Conservation (phyloP, 2,888 invertebrate species). For the Incurvaria masculella region DNA sequence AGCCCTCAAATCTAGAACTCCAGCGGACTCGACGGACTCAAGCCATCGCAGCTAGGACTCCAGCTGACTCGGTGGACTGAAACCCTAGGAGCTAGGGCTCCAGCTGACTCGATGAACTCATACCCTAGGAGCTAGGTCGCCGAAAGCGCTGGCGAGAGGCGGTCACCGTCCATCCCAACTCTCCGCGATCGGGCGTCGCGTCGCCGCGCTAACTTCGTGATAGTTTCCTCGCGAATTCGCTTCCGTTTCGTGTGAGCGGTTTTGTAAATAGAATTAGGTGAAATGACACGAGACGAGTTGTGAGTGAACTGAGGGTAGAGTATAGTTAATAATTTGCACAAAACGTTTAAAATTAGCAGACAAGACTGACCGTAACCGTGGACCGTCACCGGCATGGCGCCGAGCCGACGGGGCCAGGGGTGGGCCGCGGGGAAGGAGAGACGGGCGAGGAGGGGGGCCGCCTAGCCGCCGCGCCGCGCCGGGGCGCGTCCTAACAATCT, state of each 20-base stretch:
- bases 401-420: conserved; percentile 16
- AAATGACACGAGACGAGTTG: conserved; percentile 15
- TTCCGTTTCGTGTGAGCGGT: background rate
- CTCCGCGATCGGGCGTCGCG: background rate
- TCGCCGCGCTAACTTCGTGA: background rate
- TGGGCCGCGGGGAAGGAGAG: conserved; percentile 38
- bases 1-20: too few relatives aligned
- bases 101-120: too few relatives aligned
- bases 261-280: background rate
- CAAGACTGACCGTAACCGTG: conserved; percentile 46
- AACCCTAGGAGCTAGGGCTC: background rate
- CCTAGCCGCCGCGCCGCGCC: background rate
- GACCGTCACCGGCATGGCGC: background rate
- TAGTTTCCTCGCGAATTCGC: background rate
- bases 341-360: conserved; percentile 51
- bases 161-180: background rate
- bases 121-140: background rate
- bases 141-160: background rate
- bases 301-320: conserved; percentile 20
- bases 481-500: background rate
- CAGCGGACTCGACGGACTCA: too few relatives aligned
- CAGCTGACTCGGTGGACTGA: too few relatives aligned
- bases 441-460: background rate
- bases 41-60: too few relatives aligned
- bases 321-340: conserved; percentile 54